These are phyloP conservation scores for Nothobranchius kuhntae DNA, from an alignment of 2,113 vertebrate species.

Conservation along the genomic window DNA sequence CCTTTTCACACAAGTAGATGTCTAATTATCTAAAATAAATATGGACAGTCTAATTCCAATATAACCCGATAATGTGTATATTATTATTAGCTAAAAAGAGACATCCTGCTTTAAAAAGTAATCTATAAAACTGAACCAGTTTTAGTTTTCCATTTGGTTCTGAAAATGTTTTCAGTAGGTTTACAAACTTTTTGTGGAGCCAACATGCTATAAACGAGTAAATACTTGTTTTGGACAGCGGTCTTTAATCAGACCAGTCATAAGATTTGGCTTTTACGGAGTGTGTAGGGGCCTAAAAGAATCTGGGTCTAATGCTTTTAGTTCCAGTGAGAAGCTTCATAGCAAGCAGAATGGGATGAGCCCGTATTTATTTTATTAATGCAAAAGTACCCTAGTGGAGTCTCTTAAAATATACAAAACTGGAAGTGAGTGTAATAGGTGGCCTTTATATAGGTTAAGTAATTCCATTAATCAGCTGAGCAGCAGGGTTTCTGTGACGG, in stretches of 20 bases:
- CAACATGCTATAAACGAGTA: not conserved
- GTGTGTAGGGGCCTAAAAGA: not conserved
- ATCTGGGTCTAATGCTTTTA: not conserved
- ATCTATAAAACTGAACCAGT: too few species aligned
- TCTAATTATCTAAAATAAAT: too few species aligned
- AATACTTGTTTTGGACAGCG: not conserved
- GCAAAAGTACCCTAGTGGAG: not conserved
- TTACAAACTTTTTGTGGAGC: not conserved
- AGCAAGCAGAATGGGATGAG: not conserved
- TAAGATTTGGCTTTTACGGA: not conserved
- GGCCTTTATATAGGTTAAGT: not conserved
- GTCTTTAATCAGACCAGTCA: too few species aligned
- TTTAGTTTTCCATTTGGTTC: too few species aligned
- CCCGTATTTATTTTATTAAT: not conserved
- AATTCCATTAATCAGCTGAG: slow-evolving; percentile 3
- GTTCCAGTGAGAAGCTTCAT: not conserved
- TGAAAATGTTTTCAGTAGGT: not conserved
- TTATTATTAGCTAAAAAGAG: not conserved
- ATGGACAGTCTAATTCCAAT: not conserved
- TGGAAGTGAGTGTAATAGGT: not conserved
- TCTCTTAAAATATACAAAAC: not conserved
- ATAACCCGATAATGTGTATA: too few species aligned
- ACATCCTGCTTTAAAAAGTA: not conserved
- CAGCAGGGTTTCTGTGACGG: not conserved
- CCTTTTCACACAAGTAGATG: too few species aligned